phyloP scores from a whole-genome alignment of 2,113 vertebrate genomes.

The Zosterops japonicus region DNA sequence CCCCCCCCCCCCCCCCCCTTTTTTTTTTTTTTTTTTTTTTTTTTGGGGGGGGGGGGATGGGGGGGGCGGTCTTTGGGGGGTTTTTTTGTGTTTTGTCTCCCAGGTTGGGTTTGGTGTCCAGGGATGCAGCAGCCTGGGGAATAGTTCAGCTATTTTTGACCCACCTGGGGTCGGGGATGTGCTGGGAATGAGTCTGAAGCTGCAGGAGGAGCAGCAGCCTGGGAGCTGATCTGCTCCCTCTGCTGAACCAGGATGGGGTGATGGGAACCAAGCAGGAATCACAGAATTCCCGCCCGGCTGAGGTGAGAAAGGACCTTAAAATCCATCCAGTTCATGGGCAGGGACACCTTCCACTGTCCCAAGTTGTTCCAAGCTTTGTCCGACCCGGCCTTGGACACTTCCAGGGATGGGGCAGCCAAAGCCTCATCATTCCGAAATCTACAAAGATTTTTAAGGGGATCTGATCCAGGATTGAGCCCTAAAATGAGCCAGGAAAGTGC shows the following conservation, averaged over 20 bases:
- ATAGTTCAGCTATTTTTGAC: not conserved
- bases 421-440: not conserved
- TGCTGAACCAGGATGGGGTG: rapidly evolving
- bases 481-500: not conserved
- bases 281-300: not conserved
- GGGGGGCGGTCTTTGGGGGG: rapidly evolving
- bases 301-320: not conserved
- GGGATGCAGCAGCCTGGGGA: not conserved
- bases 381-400: not conserved
- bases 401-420: not conserved
- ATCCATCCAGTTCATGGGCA: not conserved
- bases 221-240: not conserved
- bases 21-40: not conserved
- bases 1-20: no score
- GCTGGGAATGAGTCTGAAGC: not conserved
- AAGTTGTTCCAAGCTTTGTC: not conserved
- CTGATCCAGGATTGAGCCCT: not conserved
- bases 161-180: not conserved
- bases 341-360: not conserved
- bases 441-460: no score
- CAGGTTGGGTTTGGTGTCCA: not conserved
- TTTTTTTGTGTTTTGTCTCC: not conserved
- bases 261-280: not conserved
- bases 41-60: no score
- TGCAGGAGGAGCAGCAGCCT: not conserved